A percentile compares a stretch with the other conserved stretches of the same genome.
Conservation (phyloP, 1,140 invertebrate genomes). For the Drosophila pachea region DNA sequence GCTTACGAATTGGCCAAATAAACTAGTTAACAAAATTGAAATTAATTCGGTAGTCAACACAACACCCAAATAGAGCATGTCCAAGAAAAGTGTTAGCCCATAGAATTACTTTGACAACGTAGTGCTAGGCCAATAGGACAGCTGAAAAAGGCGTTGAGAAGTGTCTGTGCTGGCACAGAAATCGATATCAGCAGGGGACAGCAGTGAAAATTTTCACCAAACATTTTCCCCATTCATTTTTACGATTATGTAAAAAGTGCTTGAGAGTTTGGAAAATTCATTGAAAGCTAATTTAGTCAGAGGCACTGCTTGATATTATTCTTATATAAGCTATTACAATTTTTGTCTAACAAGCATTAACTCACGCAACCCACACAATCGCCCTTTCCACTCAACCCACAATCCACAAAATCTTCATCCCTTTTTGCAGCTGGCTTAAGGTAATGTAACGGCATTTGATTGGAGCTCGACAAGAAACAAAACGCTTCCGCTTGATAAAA, state of each 20-base stretch:
- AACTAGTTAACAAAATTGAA: conserved; percentile 5
- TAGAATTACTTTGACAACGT: conserved; percentile 35
- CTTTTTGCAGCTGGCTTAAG: conserved; percentile 53
- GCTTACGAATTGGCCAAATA: conserved; percentile 11
- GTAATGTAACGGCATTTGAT: conserved; percentile 58
- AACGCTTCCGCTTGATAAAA: conserved; percentile 40
- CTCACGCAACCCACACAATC: conserved; percentile 13
- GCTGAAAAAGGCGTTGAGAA: conserved; percentile 7
- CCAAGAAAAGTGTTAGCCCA: conserved; percentile 74
- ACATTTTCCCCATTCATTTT: conserved; percentile 4
- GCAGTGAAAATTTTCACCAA: conserved; percentile 37
- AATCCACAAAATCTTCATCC: neutral
- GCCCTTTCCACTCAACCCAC: conserved; percentile 1
- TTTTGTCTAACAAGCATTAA: conserved; percentile 32
- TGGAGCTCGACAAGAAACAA: conserved; percentile 41
- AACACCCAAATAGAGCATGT: conserved; percentile 37
- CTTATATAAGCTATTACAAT: neutral
- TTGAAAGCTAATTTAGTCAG: neutral
- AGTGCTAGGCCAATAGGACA: conserved; percentile 15
- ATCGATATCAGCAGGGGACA: conserved; percentile 34
- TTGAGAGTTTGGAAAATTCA: neutral
- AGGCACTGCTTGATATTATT: neutral
- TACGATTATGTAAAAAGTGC: conserved; percentile 36
- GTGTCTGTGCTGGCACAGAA: conserved; percentile 14
- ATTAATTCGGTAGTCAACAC: conserved; percentile 11